Evolutionary conservation across 2,113 vertebrate genomes (phyloP).

Genomic region (Numida meleagris): DNA sequence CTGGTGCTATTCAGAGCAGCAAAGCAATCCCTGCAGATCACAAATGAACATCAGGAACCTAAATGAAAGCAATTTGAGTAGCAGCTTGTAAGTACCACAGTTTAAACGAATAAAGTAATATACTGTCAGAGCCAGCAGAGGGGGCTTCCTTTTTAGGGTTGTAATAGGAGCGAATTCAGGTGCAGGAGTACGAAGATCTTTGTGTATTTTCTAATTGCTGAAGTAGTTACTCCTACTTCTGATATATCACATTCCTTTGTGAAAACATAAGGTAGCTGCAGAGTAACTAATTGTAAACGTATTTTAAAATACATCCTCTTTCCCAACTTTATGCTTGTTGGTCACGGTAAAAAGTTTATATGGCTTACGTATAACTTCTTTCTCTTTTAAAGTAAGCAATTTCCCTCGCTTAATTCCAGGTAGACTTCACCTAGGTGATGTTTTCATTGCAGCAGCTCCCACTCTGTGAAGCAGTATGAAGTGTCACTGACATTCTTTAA

Average conservation of each 20-base stretch:
- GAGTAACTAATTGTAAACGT: not conserved
- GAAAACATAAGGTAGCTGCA: not conserved
- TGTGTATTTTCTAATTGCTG: not conserved
- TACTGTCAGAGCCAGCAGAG: conserved; percentile 61
- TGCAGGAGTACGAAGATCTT: not conserved
- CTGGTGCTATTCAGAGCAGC: not conserved
- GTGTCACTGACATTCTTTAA: conserved; percentile 24
- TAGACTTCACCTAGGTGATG: not conserved
- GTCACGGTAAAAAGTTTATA: not conserved
- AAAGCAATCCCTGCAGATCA: not conserved
- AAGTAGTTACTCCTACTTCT: not conserved
- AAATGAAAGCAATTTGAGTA: not conserved
- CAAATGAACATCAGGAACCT: not conserved
- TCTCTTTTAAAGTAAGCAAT: not conserved
- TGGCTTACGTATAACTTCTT: not conserved
- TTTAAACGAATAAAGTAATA: conserved; percentile 43
- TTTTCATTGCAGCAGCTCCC: conserved; percentile 8
- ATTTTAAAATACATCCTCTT: not conserved
- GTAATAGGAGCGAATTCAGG: not conserved
- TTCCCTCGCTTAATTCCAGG: not conserved
- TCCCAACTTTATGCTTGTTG: not conserved
- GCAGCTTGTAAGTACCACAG: not conserved
- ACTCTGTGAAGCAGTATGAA: conserved; percentile 17
- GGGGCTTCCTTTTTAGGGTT: conserved; percentile 72
- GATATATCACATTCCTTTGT: not conserved